Evolutionary conservation across 2,888 invertebrate species (phyloP), one percentile per base, ranked within the genome.

Genomic region (Erebia aethiops): DNA sequence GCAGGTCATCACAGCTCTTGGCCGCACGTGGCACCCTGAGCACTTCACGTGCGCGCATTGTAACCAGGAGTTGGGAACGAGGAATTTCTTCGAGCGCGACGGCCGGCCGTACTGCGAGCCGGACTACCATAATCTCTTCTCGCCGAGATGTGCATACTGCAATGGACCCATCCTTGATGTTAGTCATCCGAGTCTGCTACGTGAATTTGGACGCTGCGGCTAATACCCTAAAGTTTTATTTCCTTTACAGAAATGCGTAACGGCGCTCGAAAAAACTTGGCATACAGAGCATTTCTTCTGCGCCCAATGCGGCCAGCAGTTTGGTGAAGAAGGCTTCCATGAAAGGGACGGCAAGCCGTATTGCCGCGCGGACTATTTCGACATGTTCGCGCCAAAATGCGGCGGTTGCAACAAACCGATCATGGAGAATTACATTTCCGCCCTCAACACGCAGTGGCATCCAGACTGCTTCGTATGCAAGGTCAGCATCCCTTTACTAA

Each of bases 221-320:
- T 56, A 13, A 43, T 52, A 21, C 57, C 49, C 16, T 67, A 64
- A 63, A 67, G 13, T 46, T 26, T 14, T 58, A 5, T 78, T 82
- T 79, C 82, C 80, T 81, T 94, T 95, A 71, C 94, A 99, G 99
- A 99, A 99, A 98, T 99, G 99, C 94, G 98, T 99, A 75, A 99
- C 99, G 1, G 99, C 99, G 11, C 92, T 99, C 87, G 98, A 99
- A 88, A 98, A 98, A 91, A 99, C 98, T 77, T 99, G 99, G 98
- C 99, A 99, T 88, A 98, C 99, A 82, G 99, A 99, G 88, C 99
- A 99, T 92, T 99, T 99, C 95, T 98, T 98, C 94, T 99, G 99
- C 92, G 98, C 98, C 76, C 98, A 98, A 85, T 99, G 99, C 88
- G 98, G 98, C 58, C 97, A 98, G 86, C 98, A 98, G 86, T 99